Evolutionary conservation across 2,888 invertebrate species (phyloP), one percentile per base, ranked within the genome.

Genomic region (Crematogaster levior): DNA sequence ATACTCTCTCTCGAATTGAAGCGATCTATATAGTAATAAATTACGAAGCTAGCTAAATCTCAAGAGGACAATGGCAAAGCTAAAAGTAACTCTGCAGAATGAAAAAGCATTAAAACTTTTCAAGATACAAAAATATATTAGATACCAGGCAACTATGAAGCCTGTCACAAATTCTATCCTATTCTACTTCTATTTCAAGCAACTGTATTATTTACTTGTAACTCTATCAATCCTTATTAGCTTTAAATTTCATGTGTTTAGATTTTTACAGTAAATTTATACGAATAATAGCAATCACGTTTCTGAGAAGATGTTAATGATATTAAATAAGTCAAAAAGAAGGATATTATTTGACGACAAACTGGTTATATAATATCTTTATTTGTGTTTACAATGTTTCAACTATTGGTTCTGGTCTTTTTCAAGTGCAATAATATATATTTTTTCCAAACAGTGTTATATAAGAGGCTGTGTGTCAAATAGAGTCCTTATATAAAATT

Each of bases 51-150:
- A n/a, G 46, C n/a, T 18, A 10, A 46, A 66, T 43, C 46, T 46
- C 66, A 66, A 66, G 27, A 30, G 34, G 18, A 46, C 27, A 6
- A 27, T 46, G 18, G 43, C n/a, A 27, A 6, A 66, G 10, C 46
- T 66, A 30, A 43, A 65, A 27, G 27, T 18, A 27, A 46, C n/a
- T 10, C n/a, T 66, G 1, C 12, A 30, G n/a, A 46, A 27, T 5
- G n/a, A 66, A 27, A 66, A 46, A 46, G 27, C 5, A 66, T 30
- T 66, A 27, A 46, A 66, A 40, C 27, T 66, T 63, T 63, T n/a
- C 15, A 4, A 63, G 24, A 0, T 37, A 61, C 15, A 61, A 37
- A 63, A 40, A 40, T 63, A 63, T 63, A 60, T 12, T 34, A 21
- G 21, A 37, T 60, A 37, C 15, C 40, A 37, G 37, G 5, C 37